Base-by-base conservation (phyloP, 2,888 invertebrate species). In the Lepidochrysops patricia region DNA sequence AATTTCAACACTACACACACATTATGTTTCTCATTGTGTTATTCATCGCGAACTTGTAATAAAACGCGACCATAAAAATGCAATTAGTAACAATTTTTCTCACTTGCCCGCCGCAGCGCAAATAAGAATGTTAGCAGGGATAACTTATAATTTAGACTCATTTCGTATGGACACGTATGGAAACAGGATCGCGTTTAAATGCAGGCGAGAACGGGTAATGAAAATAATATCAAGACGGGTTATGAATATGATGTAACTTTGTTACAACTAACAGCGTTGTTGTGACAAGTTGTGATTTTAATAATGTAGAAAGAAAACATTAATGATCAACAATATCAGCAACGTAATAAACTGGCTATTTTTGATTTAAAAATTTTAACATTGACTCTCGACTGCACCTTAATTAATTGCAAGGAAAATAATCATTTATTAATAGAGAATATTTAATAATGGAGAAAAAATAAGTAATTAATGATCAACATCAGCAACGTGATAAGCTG, bases 21-120 rank as follows among this genome's bases (percentile, higher is more conserved):
- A n/a, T n/a, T n/a, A n/a, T n/a, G n/a, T n/a, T n/a, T n/a, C n/a
- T n/a, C n/a, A n/a, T n/a, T n/a, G n/a, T n/a, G n/a, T n/a, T n/a
- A n/a, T n/a, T n/a, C n/a, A 82, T 79, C 79, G 76, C 70, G 5
- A 26, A 26, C 62, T 58, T 57, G 54, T 26, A 35, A 32, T 56
- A 57, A 27, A 13, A 26, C 19, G n/a, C 15, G 37, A 23, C 4
- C 37, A 37, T 52, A 61, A 56, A 58, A 61, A 25, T 57, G 35
- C 35, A 60, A 60, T 57, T 57, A 49, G 32, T 25, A 57, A 56
- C 23, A 57, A 26, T 54, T 54, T 54, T 54, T 54, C 54, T 54
- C 29, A 54, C 54, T 50, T 50, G 15, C 26, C 7, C 32, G 54
- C 32, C 26, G 4, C 54, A 54, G 54, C 54, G 54, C 29, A 54